A percentile compares a stretch with the other conserved stretches of the same genome.
phyloP scores from a whole-genome alignment of 1,140 invertebrate genomes.

The Solenopsis fugax region DNA sequence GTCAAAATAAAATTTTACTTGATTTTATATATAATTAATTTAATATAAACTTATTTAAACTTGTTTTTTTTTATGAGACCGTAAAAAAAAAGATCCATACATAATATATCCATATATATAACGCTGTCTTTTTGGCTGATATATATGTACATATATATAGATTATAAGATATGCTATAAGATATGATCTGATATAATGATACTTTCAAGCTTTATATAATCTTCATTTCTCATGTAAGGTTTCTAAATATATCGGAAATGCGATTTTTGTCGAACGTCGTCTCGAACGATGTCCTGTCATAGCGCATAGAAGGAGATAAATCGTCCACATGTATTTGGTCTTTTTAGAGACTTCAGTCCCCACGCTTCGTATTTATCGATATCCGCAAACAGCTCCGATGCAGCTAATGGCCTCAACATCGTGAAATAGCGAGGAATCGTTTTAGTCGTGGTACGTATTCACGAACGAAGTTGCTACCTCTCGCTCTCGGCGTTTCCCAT shows the following conservation, averaged over 20 bases:
- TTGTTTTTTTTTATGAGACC: not conserved
- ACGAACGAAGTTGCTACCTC: not conserved
- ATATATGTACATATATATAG: not conserved
- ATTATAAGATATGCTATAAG: not conserved
- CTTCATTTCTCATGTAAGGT: conserved; percentile 37
- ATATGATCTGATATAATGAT: not conserved
- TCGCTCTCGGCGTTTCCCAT: not conserved
- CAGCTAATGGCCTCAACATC: conserved; percentile 44
- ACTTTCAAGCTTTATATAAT: conserved; percentile 24
- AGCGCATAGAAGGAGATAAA: conserved; percentile 35
- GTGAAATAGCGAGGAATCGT: conserved; percentile 43
- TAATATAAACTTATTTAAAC: not conserved
- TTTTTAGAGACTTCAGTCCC: conserved; percentile 25
- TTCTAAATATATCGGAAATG: conserved; percentile 33
- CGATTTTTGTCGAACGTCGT: conserved; percentile 34
- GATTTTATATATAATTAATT: not conserved
- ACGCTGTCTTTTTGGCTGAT: not conserved
- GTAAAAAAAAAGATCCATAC: not conserved
- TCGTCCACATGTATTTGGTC: conserved; percentile 27
- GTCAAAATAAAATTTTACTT: not conserved
- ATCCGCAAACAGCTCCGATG: conserved; percentile 38
- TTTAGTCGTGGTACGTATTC: conserved; percentile 1
- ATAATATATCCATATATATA: not conserved
- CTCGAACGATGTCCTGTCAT: conserved; percentile 39
- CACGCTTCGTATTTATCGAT: conserved; percentile 39